Evolutionary conservation across 1,140 invertebrate species (phyloP).

Genomic region (Popillia japonica): DNA sequence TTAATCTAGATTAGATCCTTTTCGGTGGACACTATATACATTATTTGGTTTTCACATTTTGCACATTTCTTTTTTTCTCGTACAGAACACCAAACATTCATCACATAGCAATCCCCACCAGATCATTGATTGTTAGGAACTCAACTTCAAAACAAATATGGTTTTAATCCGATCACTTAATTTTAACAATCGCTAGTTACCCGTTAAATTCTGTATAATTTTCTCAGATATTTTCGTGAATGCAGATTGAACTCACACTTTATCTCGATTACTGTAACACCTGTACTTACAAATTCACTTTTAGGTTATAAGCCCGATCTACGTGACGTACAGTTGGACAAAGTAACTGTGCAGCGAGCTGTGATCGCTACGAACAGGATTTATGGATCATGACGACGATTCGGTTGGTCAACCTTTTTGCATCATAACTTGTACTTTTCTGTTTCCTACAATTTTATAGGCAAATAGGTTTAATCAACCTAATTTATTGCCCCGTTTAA

Average conservation of each 20-base stretch:
- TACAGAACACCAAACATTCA: slow-evolving; percentile 24
- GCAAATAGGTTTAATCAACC: background rate
- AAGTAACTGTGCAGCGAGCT: background rate
- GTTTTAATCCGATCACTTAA: background rate
- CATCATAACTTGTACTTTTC: slow-evolving; percentile 3
- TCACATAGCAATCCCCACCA: slow-evolving; percentile 32
- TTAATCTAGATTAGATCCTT: background rate
- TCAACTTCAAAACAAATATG: slow-evolving; percentile 19
- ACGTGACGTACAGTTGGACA: slow-evolving; percentile 27
- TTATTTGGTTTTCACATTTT: slow-evolving; percentile 22
- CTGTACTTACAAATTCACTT: slow-evolving; percentile 24
- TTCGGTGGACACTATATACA: background rate
- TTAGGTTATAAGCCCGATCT: slow-evolving; percentile 34
- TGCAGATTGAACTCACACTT: background rate
- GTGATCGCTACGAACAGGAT: background rate
- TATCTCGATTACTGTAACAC: slow-evolving; percentile 11
- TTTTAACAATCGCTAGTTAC: background rate
- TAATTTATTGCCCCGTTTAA: no score
- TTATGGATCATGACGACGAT: background rate
- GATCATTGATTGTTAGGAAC: slow-evolving; percentile 27
- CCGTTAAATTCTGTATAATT: background rate
- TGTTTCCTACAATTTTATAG: slow-evolving; percentile 1
- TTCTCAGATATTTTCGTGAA: background rate
- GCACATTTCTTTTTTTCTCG: slow-evolving; percentile 16
- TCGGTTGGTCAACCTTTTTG: slow-evolving; percentile 1